Conservation (phyloP, 2,888 invertebrate species). For the Zygogramma bicolorata region DNA sequence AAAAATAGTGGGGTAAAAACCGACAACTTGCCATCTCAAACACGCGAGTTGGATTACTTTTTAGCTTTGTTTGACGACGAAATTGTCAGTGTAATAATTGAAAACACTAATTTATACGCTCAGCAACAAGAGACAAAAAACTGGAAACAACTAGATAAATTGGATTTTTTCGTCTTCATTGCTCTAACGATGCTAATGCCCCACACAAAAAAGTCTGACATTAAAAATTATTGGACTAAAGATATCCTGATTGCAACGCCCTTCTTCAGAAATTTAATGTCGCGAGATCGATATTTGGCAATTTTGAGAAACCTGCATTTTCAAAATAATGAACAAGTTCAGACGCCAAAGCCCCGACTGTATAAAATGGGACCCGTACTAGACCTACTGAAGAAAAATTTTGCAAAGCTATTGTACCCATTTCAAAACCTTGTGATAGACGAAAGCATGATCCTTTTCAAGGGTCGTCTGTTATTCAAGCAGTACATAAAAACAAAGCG, state of each 20-base stretch:
- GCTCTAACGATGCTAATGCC: not conserved
- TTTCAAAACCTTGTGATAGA: constrained; percentile 6
- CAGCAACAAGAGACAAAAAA: constrained; percentile 11
- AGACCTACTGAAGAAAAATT: constrained; percentile 11
- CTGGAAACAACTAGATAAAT: constrained; percentile 12
- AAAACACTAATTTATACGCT: constrained; percentile 3
- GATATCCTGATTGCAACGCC: constrained; percentile 1
- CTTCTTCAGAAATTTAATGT: not conserved
- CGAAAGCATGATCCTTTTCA: constrained; percentile 2
- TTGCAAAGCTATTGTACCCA: constrained; percentile 10
- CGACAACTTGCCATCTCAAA: not conserved
- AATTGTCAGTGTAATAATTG: constrained; percentile 3
- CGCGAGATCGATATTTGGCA: constrained; percentile 17
- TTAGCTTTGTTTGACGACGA: not conserved
- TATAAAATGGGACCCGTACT: constrained; percentile 14
- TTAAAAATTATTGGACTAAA: constrained; percentile 14
- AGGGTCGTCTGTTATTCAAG: constrained; percentile 12
- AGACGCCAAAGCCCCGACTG: constrained; percentile 9
- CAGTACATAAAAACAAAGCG: constrained; percentile 17
- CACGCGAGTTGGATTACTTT: not conserved
- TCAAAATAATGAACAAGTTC: constrained; percentile 12
- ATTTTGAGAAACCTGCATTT: constrained; percentile 18
- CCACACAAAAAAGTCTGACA: constrained; percentile 14
- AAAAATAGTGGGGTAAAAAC: not conserved
- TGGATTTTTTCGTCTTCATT: constrained; percentile 2